Evolutionary conservation across 1,140 invertebrate species (phyloP), one percentile per base, ranked within the genome.

Genomic region (Achroia grisella): DNA sequence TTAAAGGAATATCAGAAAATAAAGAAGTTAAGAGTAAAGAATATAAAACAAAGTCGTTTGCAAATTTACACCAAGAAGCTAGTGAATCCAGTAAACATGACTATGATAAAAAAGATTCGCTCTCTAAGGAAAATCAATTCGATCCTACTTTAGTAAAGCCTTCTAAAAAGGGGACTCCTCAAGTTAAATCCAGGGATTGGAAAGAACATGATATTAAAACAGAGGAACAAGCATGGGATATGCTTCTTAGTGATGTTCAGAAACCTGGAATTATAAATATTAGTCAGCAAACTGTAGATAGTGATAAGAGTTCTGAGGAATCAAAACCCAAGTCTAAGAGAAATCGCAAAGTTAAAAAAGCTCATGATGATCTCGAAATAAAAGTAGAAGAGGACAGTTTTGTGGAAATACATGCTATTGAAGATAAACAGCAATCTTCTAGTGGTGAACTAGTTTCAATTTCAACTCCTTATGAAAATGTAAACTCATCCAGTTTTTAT

Each of bases 341-440:
- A 59, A 64, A 43, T 39, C 72, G 80, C 33, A 83, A 78, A 52
- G 15, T 23, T n/a, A 79, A 72, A 44, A 75, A 71, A 49, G 39
- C 48, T 13, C 60, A 64, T 29, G 81, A 83, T 6, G 77, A 79
- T n/a, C 44, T 46, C 35, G 48, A 62, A 15, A 12, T 56, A 10
- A 78, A 76, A 58, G 58, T 56, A 6, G 78, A 81, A 10, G 81
- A 83, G 29, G 73, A 85, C 34, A 82, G 75, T 51, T 85, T 85
- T 55, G 66, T 85, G 28, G 81, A 85, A 57, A 85, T 85, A 47
- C 79, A 83, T 48, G 64, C 72, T 0, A 83, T 85, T 11, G 75
- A 81, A 48, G 72, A 82, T 17, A 80, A 73, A 28, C 69, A 69
- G 15, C 63, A 75, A 13, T 49, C 49, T 12, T 52, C 59, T 13